A percentile compares a stretch with the other conserved stretches of the same genome.
These are phyloP conservation scores for Pantherophis guttatus DNA, from an alignment of 2,113 vertebrate species.

Conservation along the genomic window DNA sequence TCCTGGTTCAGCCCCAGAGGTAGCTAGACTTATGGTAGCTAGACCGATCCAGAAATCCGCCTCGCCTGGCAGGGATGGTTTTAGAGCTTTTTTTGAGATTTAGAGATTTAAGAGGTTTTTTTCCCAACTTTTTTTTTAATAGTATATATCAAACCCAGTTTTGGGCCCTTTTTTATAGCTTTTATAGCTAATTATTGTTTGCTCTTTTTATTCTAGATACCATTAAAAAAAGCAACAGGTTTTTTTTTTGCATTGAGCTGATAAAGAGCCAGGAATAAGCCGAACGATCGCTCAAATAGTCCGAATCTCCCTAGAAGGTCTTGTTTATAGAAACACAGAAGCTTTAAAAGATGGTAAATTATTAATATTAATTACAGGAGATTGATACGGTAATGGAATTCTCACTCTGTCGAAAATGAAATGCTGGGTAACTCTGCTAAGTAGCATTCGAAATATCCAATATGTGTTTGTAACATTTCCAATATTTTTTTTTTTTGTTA, in stretches of 20 bases:
- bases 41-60: too few species aligned
- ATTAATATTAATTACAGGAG: slow-evolving; percentile 57
- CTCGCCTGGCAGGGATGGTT: too few species aligned
- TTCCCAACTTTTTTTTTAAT: neutral
- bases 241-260: slow-evolving; percentile 2
- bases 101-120: neutral
- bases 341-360: slow-evolving; percentile 45
- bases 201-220: slow-evolving; percentile 37
- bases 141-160: slow-evolving; percentile 48
- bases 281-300: slow-evolving; percentile 30
- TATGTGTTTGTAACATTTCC: neutral
- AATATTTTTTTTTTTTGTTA: neutral
- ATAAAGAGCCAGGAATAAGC: slow-evolving; percentile 48
- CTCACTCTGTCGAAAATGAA: slow-evolving; percentile 27
- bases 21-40: too few species aligned
- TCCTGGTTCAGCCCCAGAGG: too few species aligned
- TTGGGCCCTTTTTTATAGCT: slow-evolving; percentile 47
- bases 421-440: neutral
- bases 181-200: slow-evolving; percentile 54
- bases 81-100: too few species aligned
- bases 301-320: slow-evolving; percentile 21
- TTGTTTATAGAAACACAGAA: slow-evolving; percentile 11
- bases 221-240: neutral
- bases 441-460: neutral
- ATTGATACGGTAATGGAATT: slow-evolving; percentile 35